phyloP scores from a whole-genome alignment of 37 sponge, comb jelly and placozoan species.

The Chondrilla cf. caribensis region DNA sequence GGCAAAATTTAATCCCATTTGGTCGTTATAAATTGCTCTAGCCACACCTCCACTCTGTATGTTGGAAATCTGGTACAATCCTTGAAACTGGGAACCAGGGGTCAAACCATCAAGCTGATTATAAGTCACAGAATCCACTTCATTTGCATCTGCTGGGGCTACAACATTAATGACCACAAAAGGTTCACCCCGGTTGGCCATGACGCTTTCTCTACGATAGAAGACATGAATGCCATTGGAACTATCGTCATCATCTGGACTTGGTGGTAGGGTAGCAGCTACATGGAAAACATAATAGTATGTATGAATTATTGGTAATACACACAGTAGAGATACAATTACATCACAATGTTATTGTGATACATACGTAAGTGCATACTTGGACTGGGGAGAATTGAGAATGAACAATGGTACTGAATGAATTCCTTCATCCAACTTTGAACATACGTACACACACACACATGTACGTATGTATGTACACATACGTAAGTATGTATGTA shows the following conservation, averaged over 20 bases:
- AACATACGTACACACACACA: too few relatives aligned
- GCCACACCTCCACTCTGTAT: background rate
- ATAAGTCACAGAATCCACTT: background rate
- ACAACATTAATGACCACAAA: background rate
- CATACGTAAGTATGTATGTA: too few relatives aligned
- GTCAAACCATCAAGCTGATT: background rate
- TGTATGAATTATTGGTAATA: too few relatives aligned
- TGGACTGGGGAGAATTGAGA: too few relatives aligned
- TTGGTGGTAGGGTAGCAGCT: background rate
- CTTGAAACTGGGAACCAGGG: background rate
- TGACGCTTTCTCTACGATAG: background rate
- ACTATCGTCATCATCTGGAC: background rate
- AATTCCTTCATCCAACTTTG: too few relatives aligned
- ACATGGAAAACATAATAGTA: too few relatives aligned
- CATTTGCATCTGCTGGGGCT: background rate
- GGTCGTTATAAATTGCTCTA: background rate
- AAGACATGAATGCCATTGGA: background rate
- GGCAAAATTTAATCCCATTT: background rate
- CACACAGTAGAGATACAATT: too few relatives aligned
- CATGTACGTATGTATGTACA: too few relatives aligned
- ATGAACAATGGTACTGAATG: too few relatives aligned
- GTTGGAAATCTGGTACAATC: slow-evolving; percentile 2
- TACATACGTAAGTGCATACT: too few relatives aligned
- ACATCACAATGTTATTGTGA: too few relatives aligned
- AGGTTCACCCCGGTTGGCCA: background rate